Percentiles rank a stretch among this genome's conserved stretches.
phyloP scores from a whole-genome alignment of 2,797 vertebrate species.

The Sebastes kiyomatsui region DNA sequence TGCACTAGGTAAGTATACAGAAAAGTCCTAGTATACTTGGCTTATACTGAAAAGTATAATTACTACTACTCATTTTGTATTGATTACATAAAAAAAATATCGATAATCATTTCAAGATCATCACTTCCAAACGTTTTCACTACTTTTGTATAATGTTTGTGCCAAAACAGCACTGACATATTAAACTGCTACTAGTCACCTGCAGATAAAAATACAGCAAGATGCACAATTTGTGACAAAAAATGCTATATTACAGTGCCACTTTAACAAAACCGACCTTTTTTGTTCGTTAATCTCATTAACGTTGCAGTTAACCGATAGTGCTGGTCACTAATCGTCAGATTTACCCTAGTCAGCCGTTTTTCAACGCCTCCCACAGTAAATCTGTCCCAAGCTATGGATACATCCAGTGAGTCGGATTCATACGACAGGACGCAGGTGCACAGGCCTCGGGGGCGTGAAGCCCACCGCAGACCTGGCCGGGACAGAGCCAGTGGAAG shows the following conservation, averaged over 20 bases:
- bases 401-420: constrained; percentile 92
- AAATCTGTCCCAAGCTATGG: constrained; percentile 77
- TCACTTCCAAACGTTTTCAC: too few relatives aligned
- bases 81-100: too few relatives aligned
- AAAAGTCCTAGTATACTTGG: too few relatives aligned
- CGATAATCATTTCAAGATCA: too few relatives aligned
- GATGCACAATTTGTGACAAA: too few relatives aligned
- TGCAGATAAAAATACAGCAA: too few relatives aligned
- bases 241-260: neutral
- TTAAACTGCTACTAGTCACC: too few relatives aligned
- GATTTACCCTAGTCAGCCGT: neutral
- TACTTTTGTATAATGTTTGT: too few relatives aligned
- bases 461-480: constrained; percentile 65
- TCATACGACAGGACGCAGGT: constrained; percentile 62
- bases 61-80: too few relatives aligned
- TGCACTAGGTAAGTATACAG: too few relatives aligned
- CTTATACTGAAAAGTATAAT: too few relatives aligned
- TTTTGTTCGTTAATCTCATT: constrained; percentile 51
- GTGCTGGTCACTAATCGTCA: neutral
- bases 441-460: constrained; percentile 72
- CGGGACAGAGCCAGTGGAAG: constrained; percentile 35
- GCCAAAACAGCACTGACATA: too few relatives aligned
- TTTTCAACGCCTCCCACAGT: neutral
- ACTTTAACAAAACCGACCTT: neutral
- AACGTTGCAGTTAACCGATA: constrained; percentile 1